These are phyloP conservation scores for Actinemys pallida DNA, from an alignment of 2,113 vertebrate species.

Conservation along the genomic window DNA sequence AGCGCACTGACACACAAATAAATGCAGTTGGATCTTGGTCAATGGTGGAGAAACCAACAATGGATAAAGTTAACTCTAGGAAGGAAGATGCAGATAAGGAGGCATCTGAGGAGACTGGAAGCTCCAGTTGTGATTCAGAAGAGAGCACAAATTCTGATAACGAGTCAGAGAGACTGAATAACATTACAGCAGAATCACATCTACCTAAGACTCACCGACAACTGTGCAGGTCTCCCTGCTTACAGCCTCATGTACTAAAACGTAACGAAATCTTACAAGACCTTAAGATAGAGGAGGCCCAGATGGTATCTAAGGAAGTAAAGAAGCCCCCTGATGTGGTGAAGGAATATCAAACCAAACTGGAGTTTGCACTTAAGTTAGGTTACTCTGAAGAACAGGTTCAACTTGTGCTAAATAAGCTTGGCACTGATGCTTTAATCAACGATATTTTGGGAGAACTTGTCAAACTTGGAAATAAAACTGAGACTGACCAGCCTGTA, in stretches of 20 bases:
- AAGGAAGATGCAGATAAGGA: conserved; percentile 83
- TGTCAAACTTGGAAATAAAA: conserved; percentile 95
- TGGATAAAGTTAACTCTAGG: conserved; percentile 84
- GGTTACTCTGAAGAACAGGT: conserved; percentile 96
- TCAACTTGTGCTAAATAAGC: conserved; percentile 93
- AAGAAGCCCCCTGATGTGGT: conserved; percentile 80
- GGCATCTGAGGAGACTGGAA: conserved; percentile 74
- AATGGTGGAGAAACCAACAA: conserved; percentile 81
- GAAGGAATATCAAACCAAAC: conserved; percentile 94
- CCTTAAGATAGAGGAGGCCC: conserved; percentile 80
- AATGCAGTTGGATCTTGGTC: conserved; percentile 85
- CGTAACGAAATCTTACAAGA: conserved; percentile 84
- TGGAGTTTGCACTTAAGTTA: conserved; percentile 97
- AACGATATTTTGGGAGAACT: conserved; percentile 98
- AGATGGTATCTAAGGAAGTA: conserved; percentile 75
- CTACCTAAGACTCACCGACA: conserved; percentile 85
- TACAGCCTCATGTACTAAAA: conserved; percentile 88
- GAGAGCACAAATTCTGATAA: conserved; percentile 85
- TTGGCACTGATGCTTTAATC: conserved; percentile 95
- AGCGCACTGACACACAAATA: conserved; percentile 86
- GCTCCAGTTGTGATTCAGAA: conserved; percentile 82
- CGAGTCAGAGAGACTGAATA: conserved; percentile 78
- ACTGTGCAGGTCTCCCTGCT: conserved; percentile 88
- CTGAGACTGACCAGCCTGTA: conserved; percentile 86
- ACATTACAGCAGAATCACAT: conserved; percentile 76